Evolutionary conservation across 2,113 vertebrate species (phyloP).

Genomic region (Pandion haliaetus): DNA sequence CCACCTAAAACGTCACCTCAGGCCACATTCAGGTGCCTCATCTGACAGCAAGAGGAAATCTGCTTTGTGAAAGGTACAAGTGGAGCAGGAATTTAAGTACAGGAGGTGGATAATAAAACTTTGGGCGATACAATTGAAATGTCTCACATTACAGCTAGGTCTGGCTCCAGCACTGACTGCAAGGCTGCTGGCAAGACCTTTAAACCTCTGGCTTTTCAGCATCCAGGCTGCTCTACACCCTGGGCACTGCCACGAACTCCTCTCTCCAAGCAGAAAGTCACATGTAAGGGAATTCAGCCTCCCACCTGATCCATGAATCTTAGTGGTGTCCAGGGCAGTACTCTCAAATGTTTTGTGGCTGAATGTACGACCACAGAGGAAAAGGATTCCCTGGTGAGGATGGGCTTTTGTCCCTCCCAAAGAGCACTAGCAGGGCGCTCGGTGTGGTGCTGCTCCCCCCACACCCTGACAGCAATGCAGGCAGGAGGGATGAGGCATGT

Average conservation of each 20-base stretch:
- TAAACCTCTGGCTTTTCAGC: background rate
- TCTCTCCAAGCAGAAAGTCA: background rate
- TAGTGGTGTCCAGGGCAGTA: background rate
- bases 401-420: background rate
- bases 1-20: background rate
- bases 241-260: background rate
- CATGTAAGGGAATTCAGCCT: background rate
- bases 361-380: background rate
- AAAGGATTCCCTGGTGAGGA: background rate
- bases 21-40: background rate
- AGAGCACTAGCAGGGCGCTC: background rate
- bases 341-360: background rate
- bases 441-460: background rate
- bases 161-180: background rate
- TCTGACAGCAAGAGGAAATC: background rate
- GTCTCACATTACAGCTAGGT: background rate
- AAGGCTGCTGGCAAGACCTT: background rate
- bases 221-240: background rate
- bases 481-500: constrained; percentile 18
- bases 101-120: background rate
- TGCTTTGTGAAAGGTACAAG: background rate
- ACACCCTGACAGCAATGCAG: accelerated
- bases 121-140: background rate
- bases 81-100: background rate
- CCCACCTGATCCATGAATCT: background rate